Evolutionary conservation across 1,140 invertebrate species (phyloP), one percentile per base, ranked within the genome.

Genomic region (Bombus pascuorum): DNA sequence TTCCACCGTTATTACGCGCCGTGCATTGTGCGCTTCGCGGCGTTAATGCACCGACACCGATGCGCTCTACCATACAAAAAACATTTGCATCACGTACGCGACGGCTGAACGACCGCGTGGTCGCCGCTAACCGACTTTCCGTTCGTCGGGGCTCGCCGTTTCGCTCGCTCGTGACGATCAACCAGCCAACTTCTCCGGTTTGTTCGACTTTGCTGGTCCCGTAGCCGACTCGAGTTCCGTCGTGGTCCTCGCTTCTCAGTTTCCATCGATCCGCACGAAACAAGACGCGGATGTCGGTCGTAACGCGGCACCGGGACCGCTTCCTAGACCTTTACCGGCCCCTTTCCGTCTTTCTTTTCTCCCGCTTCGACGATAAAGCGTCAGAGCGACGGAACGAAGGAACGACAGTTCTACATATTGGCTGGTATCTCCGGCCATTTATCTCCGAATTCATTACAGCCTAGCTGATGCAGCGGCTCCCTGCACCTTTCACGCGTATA

Each of bases 401-500:
- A 76, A 83, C 85, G 85, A 89, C 85, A 57, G 90, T 86, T 90
- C 84, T 88, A 88, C 82, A 87, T 92, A 93, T 92, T 91, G 89
- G 86, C 86, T 87, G 86, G 87, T 91, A 92, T 92, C 92, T 92
- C 70, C 81, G 75, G 81, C 92, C 90, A 93, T 93, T 93, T 88
- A 92, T 93, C 92, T 93, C 81, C 87, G 90, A 92, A 92, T 92
- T 92, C 91, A 92, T 92, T 92, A 92, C 89, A 83, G 87, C 83
- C 83, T 82, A 78, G 89, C 82, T 77, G 91, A 91, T 92, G 88
- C 88, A 90, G 82, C 89, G 72, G 42, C 86, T 81, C 86, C 81
- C 83, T 83, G 68, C 80, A 80, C 81, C 83, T 80, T 71, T 53
- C 22, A 74, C 76, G 59, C 66, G 22, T 72, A 71, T 18, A 78